phyloP scores from a whole-genome alignment of 2,888 invertebrate genomes.

The Andrena fulva region DNA sequence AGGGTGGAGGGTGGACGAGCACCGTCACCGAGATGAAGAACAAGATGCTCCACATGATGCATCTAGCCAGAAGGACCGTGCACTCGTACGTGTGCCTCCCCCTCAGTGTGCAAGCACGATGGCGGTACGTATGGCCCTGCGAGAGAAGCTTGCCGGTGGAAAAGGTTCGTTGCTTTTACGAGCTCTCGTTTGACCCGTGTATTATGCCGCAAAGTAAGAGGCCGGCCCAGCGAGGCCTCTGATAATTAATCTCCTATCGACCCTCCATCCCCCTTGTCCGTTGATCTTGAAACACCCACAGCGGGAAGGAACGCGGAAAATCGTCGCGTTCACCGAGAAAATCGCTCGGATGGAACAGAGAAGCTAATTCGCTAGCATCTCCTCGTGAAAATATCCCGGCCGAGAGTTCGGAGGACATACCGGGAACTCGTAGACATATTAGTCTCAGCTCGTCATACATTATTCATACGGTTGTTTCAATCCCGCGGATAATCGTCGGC shows the following conservation, averaged over 20 bases:
- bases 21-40: conserved; percentile 68
- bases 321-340: conserved; percentile 13
- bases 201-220: conserved; percentile 49
- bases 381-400: not conserved
- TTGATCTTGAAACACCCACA: conserved; percentile 21
- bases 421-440: conserved; percentile 5
- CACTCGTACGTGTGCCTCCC: conserved; percentile 19
- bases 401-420: not conserved
- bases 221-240: conserved; percentile 15
- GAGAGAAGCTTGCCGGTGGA: conserved; percentile 28
- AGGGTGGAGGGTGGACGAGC: conserved; percentile 59
- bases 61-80: conserved; percentile 58
- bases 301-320: conserved; percentile 10
- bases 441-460: conserved; percentile 20
- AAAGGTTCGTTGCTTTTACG: conserved; percentile 64
- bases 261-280: conserved; percentile 28
- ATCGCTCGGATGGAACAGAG: conserved; percentile 1
- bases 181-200: conserved; percentile 58
- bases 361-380: not conserved
- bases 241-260: conserved; percentile 59
- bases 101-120: conserved; percentile 7
- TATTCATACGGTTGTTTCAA: conserved; percentile 49
- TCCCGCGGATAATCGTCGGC: conserved; percentile 47
- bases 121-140: conserved; percentile 27
- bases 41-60: conserved; percentile 63